phyloP scores from a whole-genome alignment of 2,113 vertebrate species.

The Daphoenositta chrysoptera region DNA sequence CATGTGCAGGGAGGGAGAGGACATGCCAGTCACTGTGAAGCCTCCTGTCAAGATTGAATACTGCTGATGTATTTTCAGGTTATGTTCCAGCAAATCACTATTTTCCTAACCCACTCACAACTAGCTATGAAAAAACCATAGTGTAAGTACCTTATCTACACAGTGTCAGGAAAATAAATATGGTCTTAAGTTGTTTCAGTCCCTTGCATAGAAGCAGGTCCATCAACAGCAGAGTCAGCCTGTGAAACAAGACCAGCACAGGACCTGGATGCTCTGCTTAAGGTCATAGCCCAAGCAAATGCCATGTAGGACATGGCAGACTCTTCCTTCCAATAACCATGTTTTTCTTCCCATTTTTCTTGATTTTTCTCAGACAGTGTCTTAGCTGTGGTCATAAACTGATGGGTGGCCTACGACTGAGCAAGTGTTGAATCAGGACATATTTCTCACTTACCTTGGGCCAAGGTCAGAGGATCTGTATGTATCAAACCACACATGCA shows the following conservation, averaged over 20 bases:
- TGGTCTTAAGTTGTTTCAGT: background rate
- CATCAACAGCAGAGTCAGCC: background rate
- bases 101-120: background rate
- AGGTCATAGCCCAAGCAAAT: background rate
- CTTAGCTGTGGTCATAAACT: background rate
- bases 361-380: background rate
- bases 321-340: background rate
- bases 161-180: background rate
- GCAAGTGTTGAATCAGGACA: background rate
- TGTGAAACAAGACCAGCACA: background rate
- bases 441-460: background rate
- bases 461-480: background rate
- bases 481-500: background rate
- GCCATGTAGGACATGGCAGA: no score
- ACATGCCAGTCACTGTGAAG: background rate
- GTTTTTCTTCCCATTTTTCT: background rate
- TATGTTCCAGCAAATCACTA: background rate
- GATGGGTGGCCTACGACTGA: background rate
- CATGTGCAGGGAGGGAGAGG: rapidly evolving
- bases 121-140: background rate
- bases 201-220: background rate
- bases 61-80: background rate
- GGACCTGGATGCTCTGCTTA: background rate
- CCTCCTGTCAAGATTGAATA: rapidly evolving
- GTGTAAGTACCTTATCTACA: background rate